Conservation (phyloP, 2,888 invertebrate genomes). For the Drosophila mettleri region DNA sequence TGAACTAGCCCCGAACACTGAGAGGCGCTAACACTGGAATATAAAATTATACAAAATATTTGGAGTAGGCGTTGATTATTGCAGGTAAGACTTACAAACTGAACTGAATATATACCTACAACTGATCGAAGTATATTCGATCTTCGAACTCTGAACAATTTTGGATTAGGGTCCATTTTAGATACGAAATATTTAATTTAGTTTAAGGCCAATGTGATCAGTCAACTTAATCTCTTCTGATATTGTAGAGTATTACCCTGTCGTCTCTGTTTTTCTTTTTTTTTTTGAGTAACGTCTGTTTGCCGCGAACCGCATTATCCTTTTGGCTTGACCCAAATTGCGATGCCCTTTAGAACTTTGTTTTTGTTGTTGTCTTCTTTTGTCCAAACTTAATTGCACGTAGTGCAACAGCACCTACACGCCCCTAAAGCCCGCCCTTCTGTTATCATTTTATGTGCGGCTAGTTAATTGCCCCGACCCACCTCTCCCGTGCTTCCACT, state of each 20-base stretch:
- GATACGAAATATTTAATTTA: too few relatives aligned
- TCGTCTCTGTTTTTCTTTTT: neutral
- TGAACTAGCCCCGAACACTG: neutral
- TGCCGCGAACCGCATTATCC: slow-evolving; percentile 69
- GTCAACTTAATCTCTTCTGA: neutral
- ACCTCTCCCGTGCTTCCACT: neutral
- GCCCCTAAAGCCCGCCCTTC: slow-evolving; percentile 3
- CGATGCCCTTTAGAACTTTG: slow-evolving; percentile 39
- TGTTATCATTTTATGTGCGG: slow-evolving; percentile 72
- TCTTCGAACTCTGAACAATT: neutral
- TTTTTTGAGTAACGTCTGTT: slow-evolving; percentile 18
- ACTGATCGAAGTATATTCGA: neutral
- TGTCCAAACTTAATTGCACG: slow-evolving; percentile 59
- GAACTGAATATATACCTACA: too few relatives aligned
- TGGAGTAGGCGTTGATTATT: neutral
- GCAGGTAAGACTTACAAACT: neutral
- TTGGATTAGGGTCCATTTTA: too few relatives aligned
- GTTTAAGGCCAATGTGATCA: too few relatives aligned
- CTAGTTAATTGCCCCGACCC: slow-evolving; percentile 67
- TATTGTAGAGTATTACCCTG: neutral
- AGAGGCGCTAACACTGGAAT: neutral
- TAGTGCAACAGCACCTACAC: slow-evolving; percentile 19
- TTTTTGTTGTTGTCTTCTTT: slow-evolving; percentile 36
- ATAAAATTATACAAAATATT: neutral
- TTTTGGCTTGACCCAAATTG: slow-evolving; percentile 73